Evolutionary conservation across 2,113 vertebrate species (phyloP), one percentile per base, ranked within the genome.

Genomic region (Embiotoca jacksoni): DNA sequence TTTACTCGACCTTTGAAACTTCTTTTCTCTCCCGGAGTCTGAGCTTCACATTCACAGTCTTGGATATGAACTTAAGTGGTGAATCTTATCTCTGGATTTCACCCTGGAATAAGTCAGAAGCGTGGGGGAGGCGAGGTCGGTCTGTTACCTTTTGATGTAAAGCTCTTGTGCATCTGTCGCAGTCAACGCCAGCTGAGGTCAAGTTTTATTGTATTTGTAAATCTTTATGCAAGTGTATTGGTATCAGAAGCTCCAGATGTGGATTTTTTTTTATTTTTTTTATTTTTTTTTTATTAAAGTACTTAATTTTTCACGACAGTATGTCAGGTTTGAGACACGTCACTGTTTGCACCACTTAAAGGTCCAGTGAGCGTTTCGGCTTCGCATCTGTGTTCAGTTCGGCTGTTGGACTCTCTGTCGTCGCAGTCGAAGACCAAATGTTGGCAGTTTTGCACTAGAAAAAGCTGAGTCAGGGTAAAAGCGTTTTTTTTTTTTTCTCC

Each of bases 381-480:
- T 73, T 78, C 37, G 8, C n/a, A 75, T 74, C 50, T 66, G 46
- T 75, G 62, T 78, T 73, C 31, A 55, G 72, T 36, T 64, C 61
- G 73, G 84, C 60, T 53, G 53, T 62, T 10, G 71, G 74, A 69
- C 50, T 9, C 59, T 67, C 81, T 74, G 64, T 80, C 53, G 58
- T 67, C 7, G 49, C 64, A 67, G 41, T 55, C 58, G 31, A 62
- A 73, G 63, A 81, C 69, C 88, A 70, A 65, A 81, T 65, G 80
- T 88, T 71, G 76, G 81, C 70, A 37, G 77, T 74, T 87, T 83
- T 89, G 81, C 86, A 88, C 86, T 81, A 83, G 47, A 75, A 75
- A 2, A 80, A 66, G 44, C 65, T 23, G 77, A 84, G 70, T 71
- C 78, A 80, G 79, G 70, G 60, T 81, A 35, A 69, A 73, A 52